phyloP scores from a whole-genome alignment of 2,888 invertebrate genomes.

The Phalera bucephala region DNA sequence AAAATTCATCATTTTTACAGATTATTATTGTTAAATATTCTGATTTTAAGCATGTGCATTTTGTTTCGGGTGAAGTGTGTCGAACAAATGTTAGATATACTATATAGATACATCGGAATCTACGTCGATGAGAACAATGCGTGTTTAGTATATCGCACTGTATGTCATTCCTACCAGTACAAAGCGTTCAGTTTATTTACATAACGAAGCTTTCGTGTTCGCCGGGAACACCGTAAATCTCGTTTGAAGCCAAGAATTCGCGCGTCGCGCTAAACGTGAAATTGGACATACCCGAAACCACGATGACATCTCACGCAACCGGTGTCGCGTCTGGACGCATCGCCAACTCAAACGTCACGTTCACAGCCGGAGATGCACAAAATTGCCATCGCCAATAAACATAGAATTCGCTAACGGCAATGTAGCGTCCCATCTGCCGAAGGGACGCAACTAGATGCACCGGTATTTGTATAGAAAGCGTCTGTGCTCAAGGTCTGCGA shows the following conservation, averaged over 20 bases:
- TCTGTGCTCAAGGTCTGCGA: conserved; percentile 59
- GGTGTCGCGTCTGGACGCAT: conserved; percentile 43
- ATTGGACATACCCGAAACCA: conserved; percentile 71
- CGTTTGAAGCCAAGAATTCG: conserved; percentile 44
- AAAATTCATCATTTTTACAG: conserved; percentile 21
- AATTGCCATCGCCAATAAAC: conserved; percentile 44
- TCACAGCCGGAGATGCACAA: conserved; percentile 35
- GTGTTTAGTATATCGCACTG: conserved; percentile 9
- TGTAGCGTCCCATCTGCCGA: conserved; percentile 55
- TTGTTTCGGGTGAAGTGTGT: conserved; percentile 5
- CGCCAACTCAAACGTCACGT: conserved; percentile 61
- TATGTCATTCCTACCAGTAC: conserved; percentile 23
- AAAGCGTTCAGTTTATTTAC: conserved; percentile 17
- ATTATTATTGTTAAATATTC: too few relatives aligned
- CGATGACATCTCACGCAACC: conserved; percentile 55
- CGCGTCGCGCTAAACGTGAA: conserved; percentile 39
- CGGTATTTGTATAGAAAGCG: conserved; percentile 63
- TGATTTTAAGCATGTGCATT: too few relatives aligned
- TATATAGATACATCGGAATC: conserved; percentile 1
- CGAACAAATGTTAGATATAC: conserved; percentile 5
- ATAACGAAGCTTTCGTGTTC: conserved; percentile 25
- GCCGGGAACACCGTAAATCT: conserved; percentile 33
- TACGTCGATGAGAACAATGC: neutral
- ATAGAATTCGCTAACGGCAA: conserved; percentile 40
- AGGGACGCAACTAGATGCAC: conserved; percentile 59